Evolutionary conservation across 2,113 vertebrate genomes (phyloP), one percentile per base, ranked within the genome.

Genomic region (Panurus biarmicus): DNA sequence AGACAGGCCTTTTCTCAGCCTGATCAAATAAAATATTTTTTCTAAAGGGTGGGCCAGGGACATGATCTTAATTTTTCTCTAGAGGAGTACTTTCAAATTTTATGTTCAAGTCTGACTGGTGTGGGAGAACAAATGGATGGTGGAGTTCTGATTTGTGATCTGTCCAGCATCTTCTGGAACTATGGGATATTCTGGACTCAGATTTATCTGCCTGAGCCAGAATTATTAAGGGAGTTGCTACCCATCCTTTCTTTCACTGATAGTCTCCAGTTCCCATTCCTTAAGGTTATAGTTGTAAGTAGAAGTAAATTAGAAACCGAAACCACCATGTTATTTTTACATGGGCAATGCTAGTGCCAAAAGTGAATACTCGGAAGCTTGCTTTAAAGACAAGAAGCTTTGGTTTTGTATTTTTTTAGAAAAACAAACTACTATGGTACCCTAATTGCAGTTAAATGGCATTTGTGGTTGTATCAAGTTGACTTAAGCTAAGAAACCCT

Each of bases 21-120:
- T 91, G 72, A 95, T 61, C 23, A 94, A 96, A 97, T 94, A 96
- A 94, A 96, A 75, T 96, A 74, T 94, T 97, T 96, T 97, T 96
- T 96, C 90, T 91, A 91, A 89, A 88, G 91, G 95, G 86, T 83
- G 87, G 95, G 95, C 54, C 62, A 91, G 96, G 95, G 94, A 95
- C 89, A 97, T 15, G 94, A 94, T 64, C 64, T 89, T 87, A 96
- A 90, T 96, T 96, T 95, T 96, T 89, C 77, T 85, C 73, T 80
- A 87, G 80, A 96, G 91, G 82, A 96, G 26, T 83, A 96, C 82
- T 65, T 87, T 75, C 42, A 85, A 36, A 70, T 70, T 90, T 61
- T 87, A 60, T 90, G 51, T 91, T 21, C 4, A 48, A 90, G 62
- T 78, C 81, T 94, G 79, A 91, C 80, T 89, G 56, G 72, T 77